Evolutionary conservation across 2,113 vertebrate genomes (phyloP).

Genomic region (Gymnogyps californianus): DNA sequence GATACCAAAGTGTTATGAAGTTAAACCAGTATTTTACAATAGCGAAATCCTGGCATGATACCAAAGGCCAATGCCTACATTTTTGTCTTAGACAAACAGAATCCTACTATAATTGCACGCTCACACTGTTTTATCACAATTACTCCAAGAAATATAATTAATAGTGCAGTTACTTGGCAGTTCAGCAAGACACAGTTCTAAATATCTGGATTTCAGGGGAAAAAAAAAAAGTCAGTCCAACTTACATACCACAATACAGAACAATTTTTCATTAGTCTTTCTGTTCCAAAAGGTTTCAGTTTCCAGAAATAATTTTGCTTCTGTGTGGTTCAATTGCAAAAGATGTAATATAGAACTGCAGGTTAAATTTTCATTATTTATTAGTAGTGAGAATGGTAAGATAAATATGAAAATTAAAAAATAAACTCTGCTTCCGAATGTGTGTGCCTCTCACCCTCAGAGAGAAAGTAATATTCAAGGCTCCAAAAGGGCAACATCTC

Average conservation of each 20-base stretch:
- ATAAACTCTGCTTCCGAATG: not conserved
- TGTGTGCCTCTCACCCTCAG: not conserved
- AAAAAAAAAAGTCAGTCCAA: not conserved
- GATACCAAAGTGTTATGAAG: not conserved
- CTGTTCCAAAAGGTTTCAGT: not conserved
- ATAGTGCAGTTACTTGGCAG: not conserved
- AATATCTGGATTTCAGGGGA: not conserved
- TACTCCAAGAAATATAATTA: slow-evolving; percentile 12
- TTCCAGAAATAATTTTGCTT: not conserved
- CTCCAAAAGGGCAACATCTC: not conserved
- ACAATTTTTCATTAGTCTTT: not conserved
- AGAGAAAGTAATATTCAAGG: not conserved
- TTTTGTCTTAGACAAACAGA: not conserved
- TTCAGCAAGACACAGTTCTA: not conserved
- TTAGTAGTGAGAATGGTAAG: not conserved
- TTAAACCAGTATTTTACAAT: not conserved
- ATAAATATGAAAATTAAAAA: not conserved
- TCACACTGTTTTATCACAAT: not conserved
- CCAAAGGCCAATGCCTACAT: not conserved
- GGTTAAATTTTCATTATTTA: not conserved
- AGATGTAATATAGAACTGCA: not conserved
- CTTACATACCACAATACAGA: not conserved
- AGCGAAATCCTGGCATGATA: not conserved
- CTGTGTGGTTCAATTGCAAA: not conserved
- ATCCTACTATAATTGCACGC: not conserved